phyloP scores from a whole-genome alignment of 2,113 vertebrate species.

The Saimiri boliviensis region DNA sequence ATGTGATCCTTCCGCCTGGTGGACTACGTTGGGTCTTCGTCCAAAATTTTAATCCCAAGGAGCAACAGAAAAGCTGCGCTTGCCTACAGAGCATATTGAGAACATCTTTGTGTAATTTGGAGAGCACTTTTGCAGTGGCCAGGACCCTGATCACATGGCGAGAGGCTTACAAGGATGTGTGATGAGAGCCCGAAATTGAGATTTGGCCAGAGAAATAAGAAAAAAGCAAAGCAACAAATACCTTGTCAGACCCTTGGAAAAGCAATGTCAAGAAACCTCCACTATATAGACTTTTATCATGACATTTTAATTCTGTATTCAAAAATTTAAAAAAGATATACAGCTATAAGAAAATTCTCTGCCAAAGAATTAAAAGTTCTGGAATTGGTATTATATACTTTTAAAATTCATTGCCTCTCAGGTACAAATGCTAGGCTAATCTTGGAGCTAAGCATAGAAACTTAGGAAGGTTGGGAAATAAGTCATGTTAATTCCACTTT shows the following conservation, averaged over 20 bases:
- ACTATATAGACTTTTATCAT: not conserved
- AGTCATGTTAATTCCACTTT: not conserved
- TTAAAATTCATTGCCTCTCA: not conserved
- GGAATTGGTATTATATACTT: not conserved
- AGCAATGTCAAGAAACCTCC: not conserved
- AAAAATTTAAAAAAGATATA: not conserved
- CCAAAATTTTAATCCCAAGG: not conserved
- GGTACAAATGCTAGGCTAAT: not conserved
- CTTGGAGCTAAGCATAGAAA: not conserved
- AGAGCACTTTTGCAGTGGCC: not conserved
- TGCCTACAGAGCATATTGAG: not conserved
- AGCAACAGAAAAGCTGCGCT: not conserved
- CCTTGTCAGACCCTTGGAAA: not conserved
- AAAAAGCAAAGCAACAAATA: not conserved
- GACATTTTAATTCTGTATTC: not conserved
- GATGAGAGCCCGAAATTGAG: not conserved
- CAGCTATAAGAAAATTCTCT: not conserved
- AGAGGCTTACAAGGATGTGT: not conserved
- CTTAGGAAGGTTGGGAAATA: not conserved
- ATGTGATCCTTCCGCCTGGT: not conserved
- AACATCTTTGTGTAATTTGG: not conserved
- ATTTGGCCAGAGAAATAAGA: not conserved
- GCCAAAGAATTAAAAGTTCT: not conserved
- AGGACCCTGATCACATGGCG: fast-evolving
- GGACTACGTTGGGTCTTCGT: too few species aligned